A percentile compares a stretch with the other conserved stretches of the same genome.
These are phyloP conservation scores for Malurus splendens DNA, from an alignment of 2,797 vertebrate genomes.

Conservation along the genomic window DNA sequence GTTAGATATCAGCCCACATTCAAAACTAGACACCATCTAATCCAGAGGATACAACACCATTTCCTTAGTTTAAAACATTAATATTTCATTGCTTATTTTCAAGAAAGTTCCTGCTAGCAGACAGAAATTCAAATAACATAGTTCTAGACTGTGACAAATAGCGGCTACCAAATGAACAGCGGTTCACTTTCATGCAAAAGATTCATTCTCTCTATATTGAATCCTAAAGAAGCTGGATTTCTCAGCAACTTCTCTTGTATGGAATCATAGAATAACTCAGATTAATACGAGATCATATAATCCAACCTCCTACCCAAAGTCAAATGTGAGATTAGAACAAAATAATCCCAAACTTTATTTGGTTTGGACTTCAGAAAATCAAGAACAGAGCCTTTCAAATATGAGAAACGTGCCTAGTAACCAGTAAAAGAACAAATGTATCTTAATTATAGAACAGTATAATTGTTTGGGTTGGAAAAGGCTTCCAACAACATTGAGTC, in stretches of 20 bases:
- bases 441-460: not conserved
- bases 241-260: not conserved
- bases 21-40: not conserved
- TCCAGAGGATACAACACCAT: not conserved
- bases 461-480: not conserved
- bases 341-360: not conserved
- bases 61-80: not conserved
- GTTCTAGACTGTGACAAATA: not conserved
- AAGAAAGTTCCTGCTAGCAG: not conserved
- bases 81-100: not conserved
- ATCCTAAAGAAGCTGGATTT: not conserved
- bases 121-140: not conserved
- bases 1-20: not conserved
- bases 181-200: not conserved
- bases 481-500: not conserved
- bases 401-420: not conserved
- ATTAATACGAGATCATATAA: not conserved
- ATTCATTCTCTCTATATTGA: not conserved
- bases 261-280: not conserved
- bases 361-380: not conserved
- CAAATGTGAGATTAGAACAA: not conserved
- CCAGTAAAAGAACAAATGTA: not conserved
- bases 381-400: not conserved
- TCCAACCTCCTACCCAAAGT: not conserved
- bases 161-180: not conserved